Conservation (phyloP, 2,888 invertebrate genomes). For the Lumbricus terrestris region DNA sequence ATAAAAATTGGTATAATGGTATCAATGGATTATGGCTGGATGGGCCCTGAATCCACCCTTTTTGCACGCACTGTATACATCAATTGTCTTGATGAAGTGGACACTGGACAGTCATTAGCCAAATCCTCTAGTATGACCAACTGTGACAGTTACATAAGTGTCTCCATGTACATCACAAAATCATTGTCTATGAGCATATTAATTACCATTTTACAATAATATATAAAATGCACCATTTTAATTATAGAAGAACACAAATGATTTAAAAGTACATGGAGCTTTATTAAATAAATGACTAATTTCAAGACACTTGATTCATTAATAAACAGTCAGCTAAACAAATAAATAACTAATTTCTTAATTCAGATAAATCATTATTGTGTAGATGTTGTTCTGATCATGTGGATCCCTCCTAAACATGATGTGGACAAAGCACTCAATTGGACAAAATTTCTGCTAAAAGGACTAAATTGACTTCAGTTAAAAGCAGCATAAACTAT, state of each 20-base stretch:
- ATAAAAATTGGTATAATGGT: too few relatives aligned
- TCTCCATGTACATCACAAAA: not conserved
- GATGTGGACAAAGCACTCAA: not conserved
- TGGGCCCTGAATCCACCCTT: not conserved
- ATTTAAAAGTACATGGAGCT: not conserved
- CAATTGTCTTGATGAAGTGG: not conserved
- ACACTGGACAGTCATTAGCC: not conserved
- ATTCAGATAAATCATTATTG: not conserved
- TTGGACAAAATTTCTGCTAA: not conserved
- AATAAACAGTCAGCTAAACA: not conserved
- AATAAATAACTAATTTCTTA: not conserved
- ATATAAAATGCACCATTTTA: not conserved
- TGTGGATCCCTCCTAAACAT: not conserved
- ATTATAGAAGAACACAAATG: not conserved
- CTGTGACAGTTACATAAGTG: not conserved
- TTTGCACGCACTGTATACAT: too few relatives aligned
- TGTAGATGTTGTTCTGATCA: not conserved
- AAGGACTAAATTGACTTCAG: not conserved
- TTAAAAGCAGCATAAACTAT: not conserved
- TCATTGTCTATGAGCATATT: not conserved
- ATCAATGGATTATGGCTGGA: too few relatives aligned
- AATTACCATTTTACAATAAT: not conserved
- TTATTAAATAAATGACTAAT: not conserved
- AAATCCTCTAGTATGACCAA: not conserved
- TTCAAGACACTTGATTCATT: not conserved